phyloP scores from a whole-genome alignment of 2,888 invertebrate species.

The Agrenia bidenticulata region DNA sequence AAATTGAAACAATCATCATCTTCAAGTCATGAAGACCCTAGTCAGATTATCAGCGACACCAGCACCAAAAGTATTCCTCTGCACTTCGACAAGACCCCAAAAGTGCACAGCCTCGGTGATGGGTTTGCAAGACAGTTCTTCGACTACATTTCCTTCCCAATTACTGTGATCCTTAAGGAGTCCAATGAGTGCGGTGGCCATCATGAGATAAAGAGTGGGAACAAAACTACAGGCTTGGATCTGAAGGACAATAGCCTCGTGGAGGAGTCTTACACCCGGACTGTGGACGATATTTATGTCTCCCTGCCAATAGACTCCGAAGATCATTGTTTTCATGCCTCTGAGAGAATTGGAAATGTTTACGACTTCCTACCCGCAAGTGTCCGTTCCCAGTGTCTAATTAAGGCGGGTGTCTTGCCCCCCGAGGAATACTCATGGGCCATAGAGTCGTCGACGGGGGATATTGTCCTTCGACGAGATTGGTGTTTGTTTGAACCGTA shows the following conservation, averaged over 20 bases:
- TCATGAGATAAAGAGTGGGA: neutral
- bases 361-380: slow-evolving; percentile 46
- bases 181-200: slow-evolving; percentile 28
- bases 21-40: no score
- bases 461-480: slow-evolving; percentile 46
- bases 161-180: slow-evolving; percentile 48
- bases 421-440: slow-evolving; percentile 45
- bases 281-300: slow-evolving; percentile 51
- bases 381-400: slow-evolving; percentile 44
- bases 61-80: neutral
- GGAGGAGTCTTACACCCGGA: slow-evolving; percentile 31
- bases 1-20: slow-evolving; percentile 9
- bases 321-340: slow-evolving; percentile 48
- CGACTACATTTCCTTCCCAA: slow-evolving; percentile 52
- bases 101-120: neutral
- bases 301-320: slow-evolving; percentile 44
- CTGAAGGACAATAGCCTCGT: neutral
- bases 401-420: slow-evolving; percentile 31
- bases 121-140: slow-evolving; percentile 22
- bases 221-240: neutral
- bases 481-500: slow-evolving; percentile 52
- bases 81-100: neutral
- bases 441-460: slow-evolving; percentile 41
- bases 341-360: slow-evolving; percentile 45
- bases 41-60: no score